These are phyloP conservation scores for Vicugna pacos DNA, from an alignment of 2,113 vertebrate genomes.

Conservation along the genomic window DNA sequence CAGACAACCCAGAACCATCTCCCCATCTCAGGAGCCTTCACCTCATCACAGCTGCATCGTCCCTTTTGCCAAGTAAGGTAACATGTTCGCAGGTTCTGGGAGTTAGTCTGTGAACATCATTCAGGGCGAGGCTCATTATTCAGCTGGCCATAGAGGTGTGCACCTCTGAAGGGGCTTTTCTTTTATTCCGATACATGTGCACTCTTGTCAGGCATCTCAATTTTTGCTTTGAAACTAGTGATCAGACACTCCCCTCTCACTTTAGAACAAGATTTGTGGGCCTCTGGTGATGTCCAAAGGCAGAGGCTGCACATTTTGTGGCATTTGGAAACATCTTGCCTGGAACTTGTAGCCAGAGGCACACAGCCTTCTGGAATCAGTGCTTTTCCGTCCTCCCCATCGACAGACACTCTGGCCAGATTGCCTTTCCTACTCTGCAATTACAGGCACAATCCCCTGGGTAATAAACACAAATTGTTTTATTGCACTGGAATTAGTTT, in stretches of 20 bases:
- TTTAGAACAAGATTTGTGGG: neutral
- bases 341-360: neutral
- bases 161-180: neutral
- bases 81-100: neutral
- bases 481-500: conserved; percentile 34
- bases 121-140: neutral
- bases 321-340: neutral
- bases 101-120: neutral
- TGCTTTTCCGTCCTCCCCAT: neutral
- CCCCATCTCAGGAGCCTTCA: neutral
- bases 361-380: neutral
- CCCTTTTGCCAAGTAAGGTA: neutral
- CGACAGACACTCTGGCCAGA: neutral
- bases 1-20: neutral
- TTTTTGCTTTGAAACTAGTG: neutral
- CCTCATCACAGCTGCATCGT: neutral
- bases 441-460: conserved; percentile 18
- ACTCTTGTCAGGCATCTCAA: neutral
- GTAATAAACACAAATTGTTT: conserved; percentile 50
- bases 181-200: neutral
- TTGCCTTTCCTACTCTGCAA: conserved; percentile 18
- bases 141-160: neutral
- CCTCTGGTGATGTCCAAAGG: neutral
- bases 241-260: neutral
- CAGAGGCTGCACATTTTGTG: neutral